Base-by-base conservation (phyloP, 2,888 invertebrate species). In the Biston betularia region DNA sequence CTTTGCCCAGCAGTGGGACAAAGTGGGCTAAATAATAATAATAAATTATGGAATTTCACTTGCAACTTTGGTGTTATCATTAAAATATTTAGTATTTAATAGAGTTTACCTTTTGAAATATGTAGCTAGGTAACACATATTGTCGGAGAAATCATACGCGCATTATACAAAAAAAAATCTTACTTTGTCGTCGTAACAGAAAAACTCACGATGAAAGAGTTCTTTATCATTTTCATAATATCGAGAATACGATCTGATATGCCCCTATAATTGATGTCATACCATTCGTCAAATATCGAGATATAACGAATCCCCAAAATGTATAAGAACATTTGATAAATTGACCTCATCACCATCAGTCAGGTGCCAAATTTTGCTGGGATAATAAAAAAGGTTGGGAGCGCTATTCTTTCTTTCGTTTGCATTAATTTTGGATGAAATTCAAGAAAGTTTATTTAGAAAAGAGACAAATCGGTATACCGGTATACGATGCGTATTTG, bases 281-380 rank as follows among this genome's bases (percentile, higher is more conserved):
- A 45, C 63, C 65, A 71, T 74, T 68, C 54, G 68, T 72, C 72
- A 71, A 63, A 65, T 62, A 69, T 68, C 66, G 69, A 66, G 68
- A 65, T 69, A 69, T 69, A 70, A 71, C 67, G 64, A 72, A 61
- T 46, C 53, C n/a, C 42, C 24, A 14, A 49, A 15, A 58, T 42
- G 40, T 15, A 48, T 9, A 45, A 57, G 58, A 67, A 62, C 53
- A 44, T 15, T 60, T 71, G 69, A 74, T 72, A 65, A 65, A 74
- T 74, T 48, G 69, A 55, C 49, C 58, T 68, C 74, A 70, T 74
- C 72, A 63, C 49, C 73, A 72, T 74, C 68, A 67, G 60, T 73
- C 71, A 73, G 49, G 64, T 58, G 52, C 24, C 33, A 44, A 58
- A 52, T 33, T 14, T 44, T 24, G 44, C 38, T 33, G 40, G 62